phyloP scores from a whole-genome alignment of 64 coral and sea anemone genomes.

The Anthopleura sola region DNA sequence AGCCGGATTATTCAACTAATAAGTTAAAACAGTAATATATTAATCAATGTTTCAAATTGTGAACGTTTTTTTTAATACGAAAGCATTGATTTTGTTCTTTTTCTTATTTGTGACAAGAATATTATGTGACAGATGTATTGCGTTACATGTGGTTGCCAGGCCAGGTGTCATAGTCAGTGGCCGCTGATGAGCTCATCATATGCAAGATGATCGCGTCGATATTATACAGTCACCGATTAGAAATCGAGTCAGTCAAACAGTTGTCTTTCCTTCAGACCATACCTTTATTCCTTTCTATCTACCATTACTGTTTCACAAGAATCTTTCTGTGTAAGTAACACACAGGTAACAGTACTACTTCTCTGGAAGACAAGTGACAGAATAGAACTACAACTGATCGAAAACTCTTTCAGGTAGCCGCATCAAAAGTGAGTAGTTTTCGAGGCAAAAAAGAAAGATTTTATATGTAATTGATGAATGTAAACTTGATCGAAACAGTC shows the following conservation, averaged over 20 bases:
- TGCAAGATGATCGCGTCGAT: slow-evolving; percentile 44
- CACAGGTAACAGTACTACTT: not conserved
- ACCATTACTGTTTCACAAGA: not conserved
- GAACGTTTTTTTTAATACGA: too few species aligned
- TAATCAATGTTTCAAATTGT: too few species aligned
- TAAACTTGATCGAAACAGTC: not conserved
- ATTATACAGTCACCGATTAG: slow-evolving; percentile 18
- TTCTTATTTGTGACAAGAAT: too few species aligned
- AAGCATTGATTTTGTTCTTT: too few species aligned
- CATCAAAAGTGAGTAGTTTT: not conserved
- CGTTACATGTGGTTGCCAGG: not conserved
- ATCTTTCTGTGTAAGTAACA: not conserved
- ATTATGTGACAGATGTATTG: not conserved
- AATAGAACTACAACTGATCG: not conserved
- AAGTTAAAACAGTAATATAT: too few species aligned
- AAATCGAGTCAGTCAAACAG: not conserved
- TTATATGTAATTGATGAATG: not conserved
- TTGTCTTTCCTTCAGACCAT: slow-evolving; percentile 14
- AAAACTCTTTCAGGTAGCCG: not conserved
- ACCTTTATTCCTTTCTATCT: not conserved
- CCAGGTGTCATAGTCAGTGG: slow-evolving; percentile 14
- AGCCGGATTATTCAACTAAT: too few species aligned
- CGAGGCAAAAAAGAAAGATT: not conserved
- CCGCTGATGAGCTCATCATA: slow-evolving; percentile 39
- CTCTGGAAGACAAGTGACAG: not conserved